Conservation (phyloP, 2,888 invertebrate species). For the Lysandra bellargus region DNA sequence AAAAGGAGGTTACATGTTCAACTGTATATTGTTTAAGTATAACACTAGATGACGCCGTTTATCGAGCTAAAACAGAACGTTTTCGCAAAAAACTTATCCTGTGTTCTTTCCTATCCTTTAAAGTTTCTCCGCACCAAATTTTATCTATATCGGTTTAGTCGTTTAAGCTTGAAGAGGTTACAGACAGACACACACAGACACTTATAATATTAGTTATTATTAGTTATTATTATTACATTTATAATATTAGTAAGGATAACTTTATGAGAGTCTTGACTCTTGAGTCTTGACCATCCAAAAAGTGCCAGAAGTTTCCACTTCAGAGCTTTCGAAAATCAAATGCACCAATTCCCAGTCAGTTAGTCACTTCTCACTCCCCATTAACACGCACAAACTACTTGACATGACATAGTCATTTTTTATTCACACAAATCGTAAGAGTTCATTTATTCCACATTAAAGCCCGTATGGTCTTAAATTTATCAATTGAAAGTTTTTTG, state of each 20-base stretch:
- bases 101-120: too few relatives aligned
- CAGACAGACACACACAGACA: too few relatives aligned
- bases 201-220: too few relatives aligned
- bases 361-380: background rate
- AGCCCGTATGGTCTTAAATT: constrained; percentile 66
- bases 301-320: background rate
- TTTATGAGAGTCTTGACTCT: background rate
- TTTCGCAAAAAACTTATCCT: too few relatives aligned
- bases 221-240: too few relatives aligned
- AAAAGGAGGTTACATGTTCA: background rate
- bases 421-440: constrained; percentile 21
- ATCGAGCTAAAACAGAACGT: too few relatives aligned
- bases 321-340: background rate
- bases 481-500: constrained; percentile 68
- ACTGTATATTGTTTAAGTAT: background rate
- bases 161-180: too few relatives aligned
- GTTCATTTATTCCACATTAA: constrained; percentile 43
- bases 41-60: too few relatives aligned
- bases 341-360: background rate
- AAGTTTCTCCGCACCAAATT: too few relatives aligned
- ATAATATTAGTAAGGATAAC: too few relatives aligned
- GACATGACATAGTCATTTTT: constrained; percentile 10
- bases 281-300: background rate
- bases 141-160: too few relatives aligned
- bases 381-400: background rate